phyloP scores from a whole-genome alignment of 2,797 vertebrate species.

The Micromesistius poutassou region DNA sequence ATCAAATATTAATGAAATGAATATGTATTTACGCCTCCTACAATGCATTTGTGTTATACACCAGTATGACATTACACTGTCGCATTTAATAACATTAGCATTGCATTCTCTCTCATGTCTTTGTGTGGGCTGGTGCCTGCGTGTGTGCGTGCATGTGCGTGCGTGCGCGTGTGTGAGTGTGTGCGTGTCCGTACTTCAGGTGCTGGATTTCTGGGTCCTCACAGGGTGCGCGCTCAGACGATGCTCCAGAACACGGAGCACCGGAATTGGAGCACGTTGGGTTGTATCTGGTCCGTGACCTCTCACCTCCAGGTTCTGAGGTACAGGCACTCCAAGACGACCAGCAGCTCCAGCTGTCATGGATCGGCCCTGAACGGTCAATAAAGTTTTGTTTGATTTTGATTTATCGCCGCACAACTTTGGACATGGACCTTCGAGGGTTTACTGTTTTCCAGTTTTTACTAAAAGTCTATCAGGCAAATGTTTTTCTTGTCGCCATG shows the following conservation, averaged over 20 bases:
- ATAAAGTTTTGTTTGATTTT: not conserved
- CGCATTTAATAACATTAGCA: no score
- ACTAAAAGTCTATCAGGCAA: no score
- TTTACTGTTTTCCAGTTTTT: not conserved
- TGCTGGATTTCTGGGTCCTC: slow-evolving; percentile 79
- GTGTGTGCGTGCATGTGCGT: no score
- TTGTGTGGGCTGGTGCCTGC: no score
- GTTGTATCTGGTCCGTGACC: slow-evolving; percentile 80
- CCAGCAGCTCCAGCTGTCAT: slow-evolving; percentile 93
- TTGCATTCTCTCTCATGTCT: not conserved
- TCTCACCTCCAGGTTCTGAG: slow-evolving; percentile 74
- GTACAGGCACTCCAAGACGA: slow-evolving; percentile 83
- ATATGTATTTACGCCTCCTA: no score
- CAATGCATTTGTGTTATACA: no score
- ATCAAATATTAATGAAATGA: not conserved
- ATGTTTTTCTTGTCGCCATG: no score
- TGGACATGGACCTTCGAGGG: not conserved
- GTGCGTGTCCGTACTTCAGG: slow-evolving; percentile 71
- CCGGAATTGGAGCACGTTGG: slow-evolving; percentile 76
- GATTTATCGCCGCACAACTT: not conserved
- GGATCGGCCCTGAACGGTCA: slow-evolving; percentile 70
- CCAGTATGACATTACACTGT: not conserved
- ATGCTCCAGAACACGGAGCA: slow-evolving; percentile 72
- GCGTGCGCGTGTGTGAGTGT: not conserved
- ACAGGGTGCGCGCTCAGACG: slow-evolving; percentile 68